phyloP scores from a whole-genome alignment of 2,888 invertebrate genomes.

The Mimumesa dahlbomi region DNA sequence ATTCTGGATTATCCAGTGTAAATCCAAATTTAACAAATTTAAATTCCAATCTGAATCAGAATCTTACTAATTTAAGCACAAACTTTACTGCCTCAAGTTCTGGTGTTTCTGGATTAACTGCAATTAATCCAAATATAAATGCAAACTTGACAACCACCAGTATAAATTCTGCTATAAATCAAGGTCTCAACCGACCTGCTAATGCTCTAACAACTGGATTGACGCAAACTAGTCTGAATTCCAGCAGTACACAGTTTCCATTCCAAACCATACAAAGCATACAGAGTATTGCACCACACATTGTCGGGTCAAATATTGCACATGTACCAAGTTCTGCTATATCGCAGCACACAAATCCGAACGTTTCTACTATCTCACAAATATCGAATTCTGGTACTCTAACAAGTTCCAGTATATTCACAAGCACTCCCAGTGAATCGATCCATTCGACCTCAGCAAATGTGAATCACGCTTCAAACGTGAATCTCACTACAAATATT shows the following conservation, averaged over 20 bases:
- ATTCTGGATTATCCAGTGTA: slow-evolving; percentile 72
- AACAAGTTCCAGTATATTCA: slow-evolving; percentile 73
- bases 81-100: slow-evolving; percentile 71
- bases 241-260: slow-evolving; percentile 75
- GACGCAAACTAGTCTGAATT: slow-evolving; percentile 70
- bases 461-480: slow-evolving; percentile 70
- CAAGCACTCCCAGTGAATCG: slow-evolving; percentile 74
- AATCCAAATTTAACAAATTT: slow-evolving; percentile 74
- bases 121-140: slow-evolving; percentile 70
- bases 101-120: slow-evolving; percentile 70
- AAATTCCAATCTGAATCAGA: slow-evolving; percentile 75
- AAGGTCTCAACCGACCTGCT: slow-evolving; percentile 71
- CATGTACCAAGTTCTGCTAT: slow-evolving; percentile 72
- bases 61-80: slow-evolving; percentile 72
- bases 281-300: slow-evolving; percentile 78
- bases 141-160: slow-evolving; percentile 65
- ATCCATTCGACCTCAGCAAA: slow-evolving; percentile 73
- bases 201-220: slow-evolving; percentile 73
- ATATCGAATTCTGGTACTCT: slow-evolving; percentile 70
- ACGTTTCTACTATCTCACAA: slow-evolving; percentile 70
- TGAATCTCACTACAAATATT: slow-evolving; percentile 71
- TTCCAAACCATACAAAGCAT: slow-evolving; percentile 79
- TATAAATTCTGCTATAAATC: slow-evolving; percentile 72
- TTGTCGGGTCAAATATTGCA: slow-evolving; percentile 75
- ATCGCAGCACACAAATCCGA: slow-evolving; percentile 68